Percentiles rank a stretch among this genome's conserved stretches.
These are phyloP conservation scores for Trachelipus rathkii DNA, from an alignment of 1,140 invertebrate genomes.

Conservation along the genomic window DNA sequence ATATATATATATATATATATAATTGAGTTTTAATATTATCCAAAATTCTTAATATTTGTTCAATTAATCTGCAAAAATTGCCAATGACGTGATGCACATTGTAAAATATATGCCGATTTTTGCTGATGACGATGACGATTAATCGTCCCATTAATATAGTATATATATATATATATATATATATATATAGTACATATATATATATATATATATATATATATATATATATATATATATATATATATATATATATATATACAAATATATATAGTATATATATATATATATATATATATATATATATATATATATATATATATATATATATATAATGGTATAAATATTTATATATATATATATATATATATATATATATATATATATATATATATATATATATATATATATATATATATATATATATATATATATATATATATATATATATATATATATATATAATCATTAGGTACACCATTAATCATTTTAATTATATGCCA, in stretches of 20 bases:
- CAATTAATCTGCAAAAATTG: too few species aligned
- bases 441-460: background rate
- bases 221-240: background rate
- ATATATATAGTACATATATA: background rate
- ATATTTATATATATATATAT: background rate
- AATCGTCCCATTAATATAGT: background rate
- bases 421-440: slow-evolving; percentile 10
- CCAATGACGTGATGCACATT: too few species aligned
- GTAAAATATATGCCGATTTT: too few species aligned
- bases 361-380: background rate
- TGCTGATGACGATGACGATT: too few species aligned
- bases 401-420: slow-evolving; percentile 1
- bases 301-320: slow-evolving; percentile 8
- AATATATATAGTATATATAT: background rate
- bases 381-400: slow-evolving; percentile 7
- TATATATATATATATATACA: background rate
- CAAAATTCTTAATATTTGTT: too few species aligned
- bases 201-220: slow-evolving; percentile 15
- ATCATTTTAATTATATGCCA: too few species aligned
- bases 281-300: slow-evolving; percentile 10
- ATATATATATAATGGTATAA: background rate
- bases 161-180: background rate
- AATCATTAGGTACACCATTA: too few species aligned
- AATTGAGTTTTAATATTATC: too few species aligned
- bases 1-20: slow-evolving; percentile 5